Evolutionary conservation across 2,888 invertebrate species (phyloP), one percentile per base, ranked within the genome.

Genomic region (Drosophila neotestacea): DNA sequence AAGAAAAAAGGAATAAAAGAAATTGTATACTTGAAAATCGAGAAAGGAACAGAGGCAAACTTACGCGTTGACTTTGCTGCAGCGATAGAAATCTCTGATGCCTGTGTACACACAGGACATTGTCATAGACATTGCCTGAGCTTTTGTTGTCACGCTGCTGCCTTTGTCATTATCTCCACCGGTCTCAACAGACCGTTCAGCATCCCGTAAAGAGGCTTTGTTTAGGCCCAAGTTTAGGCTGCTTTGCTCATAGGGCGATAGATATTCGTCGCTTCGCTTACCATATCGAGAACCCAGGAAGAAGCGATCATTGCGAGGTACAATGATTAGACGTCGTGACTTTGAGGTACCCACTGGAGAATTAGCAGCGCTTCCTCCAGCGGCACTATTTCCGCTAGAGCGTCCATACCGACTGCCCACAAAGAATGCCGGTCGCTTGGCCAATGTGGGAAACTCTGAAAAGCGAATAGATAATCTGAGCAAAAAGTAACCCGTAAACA

Each of bases 51-150:
- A 61, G 13, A 60, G 16, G 38, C 7, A 4, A 54, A 89, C 91
- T 92, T 91, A 94, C 94, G 93, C 91, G 76, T 92, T 92, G 79
- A 93, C 92, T 77, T 92, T 92, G 85, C 88, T 93, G 91, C 94
- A 94, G 77, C 93, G 93, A 81, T 94, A 94, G 63, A 93, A 92
- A 87, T 94, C 93, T 63, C 92, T 92, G 47, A 94, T 88, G 63
- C 94, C 94, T 13, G 93, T 93, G 83, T 93, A 94, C 63, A 92
- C 89, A 77, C 94, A 94, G 10, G 93, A 85, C 89, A 92, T 88
- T 39, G 78, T 77, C 27, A 60, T 27, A 27, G 44, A 27, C 44
- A 44, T 44, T 27, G 60, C 6, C 7, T 42, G 16, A 4, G 34
- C 41, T 28, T 51, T n/a, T 38, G 52, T 65, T 7, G 60, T 16